Evolutionary conservation across 1,140 invertebrate species (phyloP).

Genomic region (Drepana arcuata): DNA sequence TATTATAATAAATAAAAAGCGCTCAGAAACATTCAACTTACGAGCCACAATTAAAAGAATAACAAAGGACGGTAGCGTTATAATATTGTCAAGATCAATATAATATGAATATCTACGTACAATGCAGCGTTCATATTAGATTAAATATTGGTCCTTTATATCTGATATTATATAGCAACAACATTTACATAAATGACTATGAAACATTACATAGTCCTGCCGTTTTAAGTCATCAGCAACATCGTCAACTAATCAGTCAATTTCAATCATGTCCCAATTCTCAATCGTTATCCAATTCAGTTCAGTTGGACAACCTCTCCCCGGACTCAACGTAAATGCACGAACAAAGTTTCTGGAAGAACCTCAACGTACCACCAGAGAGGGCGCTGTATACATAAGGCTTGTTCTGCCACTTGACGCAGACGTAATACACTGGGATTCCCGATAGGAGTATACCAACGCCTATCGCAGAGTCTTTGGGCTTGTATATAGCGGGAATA

Average conservation of each 20-base stretch:
- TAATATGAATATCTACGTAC: no score
- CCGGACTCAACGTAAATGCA: constrained; percentile 58
- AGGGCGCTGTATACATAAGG: constrained; percentile 53
- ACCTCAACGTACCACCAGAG: constrained; percentile 51
- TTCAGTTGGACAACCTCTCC: constrained; percentile 49
- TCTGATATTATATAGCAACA: no score
- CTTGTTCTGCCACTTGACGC: constrained; percentile 90
- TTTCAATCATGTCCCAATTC: constrained; percentile 13
- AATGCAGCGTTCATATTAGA: no score
- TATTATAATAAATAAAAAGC: no score
- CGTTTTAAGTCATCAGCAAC: no score
- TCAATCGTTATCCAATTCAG: not conserved
- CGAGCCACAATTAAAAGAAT: no score
- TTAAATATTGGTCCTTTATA: no score
- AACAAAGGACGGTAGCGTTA: no score
- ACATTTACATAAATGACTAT: no score
- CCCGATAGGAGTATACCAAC: constrained; percentile 88
- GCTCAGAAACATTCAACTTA: no score
- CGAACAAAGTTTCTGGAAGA: constrained; percentile 67
- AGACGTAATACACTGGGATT: constrained; percentile 92
- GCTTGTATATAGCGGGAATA: constrained; percentile 84
- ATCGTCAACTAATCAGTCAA: constrained; percentile 3
- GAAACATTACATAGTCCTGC: no score
- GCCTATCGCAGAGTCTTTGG: constrained; percentile 88
- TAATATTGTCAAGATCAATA: no score